phyloP scores from a whole-genome alignment of 2,113 vertebrate species.

The Nycticorax nycticorax region DNA sequence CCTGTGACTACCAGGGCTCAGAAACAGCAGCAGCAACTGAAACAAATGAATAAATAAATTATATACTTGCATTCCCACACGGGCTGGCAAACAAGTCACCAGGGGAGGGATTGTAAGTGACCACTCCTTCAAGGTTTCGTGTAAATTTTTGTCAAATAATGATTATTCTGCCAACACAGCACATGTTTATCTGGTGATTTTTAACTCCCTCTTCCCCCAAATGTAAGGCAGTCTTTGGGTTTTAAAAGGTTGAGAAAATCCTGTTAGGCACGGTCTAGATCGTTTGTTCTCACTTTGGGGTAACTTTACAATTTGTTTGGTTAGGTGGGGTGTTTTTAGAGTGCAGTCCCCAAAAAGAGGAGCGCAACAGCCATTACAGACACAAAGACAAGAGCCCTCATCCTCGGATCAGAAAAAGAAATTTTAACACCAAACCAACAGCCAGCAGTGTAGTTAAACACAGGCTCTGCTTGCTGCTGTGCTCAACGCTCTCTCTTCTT shows the following conservation, averaged over 20 bases:
- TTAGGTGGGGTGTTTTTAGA: background rate
- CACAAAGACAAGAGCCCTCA: background rate
- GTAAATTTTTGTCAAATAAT: background rate
- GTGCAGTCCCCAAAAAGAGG: accelerated
- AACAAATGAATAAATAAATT: background rate
- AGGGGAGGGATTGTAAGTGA: background rate
- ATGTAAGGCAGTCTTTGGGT: background rate
- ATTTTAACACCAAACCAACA: background rate
- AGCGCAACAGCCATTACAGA: background rate
- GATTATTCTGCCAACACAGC: background rate
- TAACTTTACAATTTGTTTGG: background rate
- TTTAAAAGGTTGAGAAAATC: background rate
- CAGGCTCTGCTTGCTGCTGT: background rate
- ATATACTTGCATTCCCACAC: background rate
- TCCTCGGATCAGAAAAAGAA: background rate
- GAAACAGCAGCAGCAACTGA: background rate
- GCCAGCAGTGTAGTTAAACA: background rate
- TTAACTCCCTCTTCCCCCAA: background rate
- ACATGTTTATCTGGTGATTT: background rate
- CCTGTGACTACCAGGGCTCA: background rate
- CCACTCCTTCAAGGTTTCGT: background rate
- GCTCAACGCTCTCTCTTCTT: background rate
- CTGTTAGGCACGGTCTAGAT: background rate
- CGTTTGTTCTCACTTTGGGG: background rate
- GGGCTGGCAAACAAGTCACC: background rate